A percentile compares a stretch with the other conserved stretches of the same genome.
phyloP scores from a whole-genome alignment of 2,797 vertebrate species.

The Triplophysa bombifrons region DNA sequence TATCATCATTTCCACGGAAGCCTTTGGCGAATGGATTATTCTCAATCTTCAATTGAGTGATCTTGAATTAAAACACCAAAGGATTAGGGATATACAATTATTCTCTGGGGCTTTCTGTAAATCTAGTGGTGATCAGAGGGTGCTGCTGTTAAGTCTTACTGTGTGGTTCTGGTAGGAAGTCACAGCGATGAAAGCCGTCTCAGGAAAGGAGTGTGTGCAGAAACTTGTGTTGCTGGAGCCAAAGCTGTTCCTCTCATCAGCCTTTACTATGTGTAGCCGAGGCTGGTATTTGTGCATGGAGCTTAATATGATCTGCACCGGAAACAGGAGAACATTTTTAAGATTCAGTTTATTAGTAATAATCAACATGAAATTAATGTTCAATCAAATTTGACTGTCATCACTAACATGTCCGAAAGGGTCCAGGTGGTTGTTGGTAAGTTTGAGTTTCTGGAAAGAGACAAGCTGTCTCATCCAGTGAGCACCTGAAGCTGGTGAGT shows the following conservation, averaged over 20 bases:
- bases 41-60: slow-evolving; percentile 97
- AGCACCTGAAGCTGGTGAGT: slow-evolving; percentile 91
- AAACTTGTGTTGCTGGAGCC: slow-evolving; percentile 97
- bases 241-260: slow-evolving; percentile 96
- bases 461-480: slow-evolving; percentile 97
- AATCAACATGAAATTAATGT: not conserved
- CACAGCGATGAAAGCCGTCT: slow-evolving; percentile 93
- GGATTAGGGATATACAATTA: slow-evolving; percentile 14
- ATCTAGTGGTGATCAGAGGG: not conserved
- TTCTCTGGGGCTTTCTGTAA: not conserved
- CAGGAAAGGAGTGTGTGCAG: slow-evolving; percentile 93
- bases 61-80: slow-evolving; percentile 73
- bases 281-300: slow-evolving; percentile 99
- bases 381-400: not conserved
- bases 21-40: slow-evolving; percentile 98
- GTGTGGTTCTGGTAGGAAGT: slow-evolving; percentile 95
- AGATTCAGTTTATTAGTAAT: not conserved
- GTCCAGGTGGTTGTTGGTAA: slow-evolving; percentile 98
- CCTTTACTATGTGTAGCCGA: slow-evolving; percentile 96
- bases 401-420: slow-evolving; percentile 93
- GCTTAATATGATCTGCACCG: slow-evolving; percentile 93
- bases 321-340: slow-evolving; percentile 31
- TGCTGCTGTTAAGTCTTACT: slow-evolving; percentile 61
- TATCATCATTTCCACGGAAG: slow-evolving; percentile 95
- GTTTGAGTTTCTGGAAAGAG: slow-evolving; percentile 97